Percentiles rank a stretch among this genome's conserved stretches.
phyloP scores from a whole-genome alignment of 2,797 vertebrate species.

The Scolopax rusticola region DNA sequence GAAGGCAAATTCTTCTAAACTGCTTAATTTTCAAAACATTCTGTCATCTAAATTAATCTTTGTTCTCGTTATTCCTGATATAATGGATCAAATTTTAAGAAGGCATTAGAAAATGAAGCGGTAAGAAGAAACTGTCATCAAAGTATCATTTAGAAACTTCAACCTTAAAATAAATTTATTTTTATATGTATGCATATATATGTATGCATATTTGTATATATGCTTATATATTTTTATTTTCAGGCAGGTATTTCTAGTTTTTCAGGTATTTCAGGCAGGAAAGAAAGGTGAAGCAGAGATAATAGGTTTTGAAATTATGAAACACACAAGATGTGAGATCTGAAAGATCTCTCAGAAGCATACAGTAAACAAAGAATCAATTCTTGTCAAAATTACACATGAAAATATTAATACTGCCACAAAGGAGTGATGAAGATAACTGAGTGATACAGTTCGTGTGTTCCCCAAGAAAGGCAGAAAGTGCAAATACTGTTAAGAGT shows the following conservation, averaged over 20 bases:
- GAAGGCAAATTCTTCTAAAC: not conserved
- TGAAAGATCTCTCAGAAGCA: not conserved
- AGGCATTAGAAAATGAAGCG: not conserved
- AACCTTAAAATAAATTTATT: not conserved
- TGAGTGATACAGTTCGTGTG: not conserved
- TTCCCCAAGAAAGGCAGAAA: not conserved
- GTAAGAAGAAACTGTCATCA: not conserved
- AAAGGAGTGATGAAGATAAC: not conserved
- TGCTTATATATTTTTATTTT: not conserved
- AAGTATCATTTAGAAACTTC: not conserved
- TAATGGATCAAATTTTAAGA: not conserved
- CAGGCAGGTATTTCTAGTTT: not conserved
- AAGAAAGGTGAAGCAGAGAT: not conserved
- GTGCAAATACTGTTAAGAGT: not conserved
- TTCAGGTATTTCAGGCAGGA: not conserved
- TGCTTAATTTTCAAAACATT: not conserved
- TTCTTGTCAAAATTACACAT: not conserved
- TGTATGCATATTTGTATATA: rapidly evolving
- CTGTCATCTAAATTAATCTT: not conserved
- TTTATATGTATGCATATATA: not conserved
- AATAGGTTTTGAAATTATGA: not conserved
- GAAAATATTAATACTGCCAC: not conserved
- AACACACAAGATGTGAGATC: not conserved
- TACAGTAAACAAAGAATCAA: not conserved
- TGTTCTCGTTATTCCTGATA: not conserved